phyloP scores from a whole-genome alignment of 2,113 vertebrate genomes.

The Benitochromis conjunctus region DNA sequence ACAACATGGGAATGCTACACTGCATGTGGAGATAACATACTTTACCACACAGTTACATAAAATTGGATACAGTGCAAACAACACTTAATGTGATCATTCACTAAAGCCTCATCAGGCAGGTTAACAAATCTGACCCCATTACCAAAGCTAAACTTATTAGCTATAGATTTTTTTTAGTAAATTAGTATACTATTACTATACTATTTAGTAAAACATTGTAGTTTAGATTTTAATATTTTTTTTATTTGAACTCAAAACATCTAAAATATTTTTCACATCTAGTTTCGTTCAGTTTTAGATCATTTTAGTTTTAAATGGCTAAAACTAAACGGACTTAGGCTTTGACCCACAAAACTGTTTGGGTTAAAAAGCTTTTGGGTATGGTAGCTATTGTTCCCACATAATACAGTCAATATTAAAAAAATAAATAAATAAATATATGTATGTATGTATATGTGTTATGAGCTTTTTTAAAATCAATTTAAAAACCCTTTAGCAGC shows the following conservation, averaged over 20 bases:
- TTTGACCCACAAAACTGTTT: not conserved
- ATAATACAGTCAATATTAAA: fast-evolving
- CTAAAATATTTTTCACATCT: not conserved
- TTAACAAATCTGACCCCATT: fast-evolving
- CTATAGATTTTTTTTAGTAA: not conserved
- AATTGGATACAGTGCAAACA: not conserved
- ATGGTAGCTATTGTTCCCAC: not conserved
- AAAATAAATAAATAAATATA: no score
- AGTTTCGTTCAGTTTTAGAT: not conserved
- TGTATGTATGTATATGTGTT: not conserved
- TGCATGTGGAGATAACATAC: not conserved
- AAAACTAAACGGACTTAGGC: not conserved
- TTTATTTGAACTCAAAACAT: fast-evolving
- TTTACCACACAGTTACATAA: not conserved
- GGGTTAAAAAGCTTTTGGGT: not conserved
- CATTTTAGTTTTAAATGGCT: not conserved
- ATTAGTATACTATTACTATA: not conserved
- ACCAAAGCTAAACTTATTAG: not conserved
- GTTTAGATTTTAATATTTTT: not conserved
- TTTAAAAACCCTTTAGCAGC: not conserved
- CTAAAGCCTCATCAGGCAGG: not conserved
- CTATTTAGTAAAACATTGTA: fast-evolving
- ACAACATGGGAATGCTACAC: not conserved
- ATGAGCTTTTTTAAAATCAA: not conserved
- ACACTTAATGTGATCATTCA: not conserved